Evolutionary conservation across 2,113 vertebrate genomes (phyloP), one percentile per base, ranked within the genome.

Genomic region (Noturus placidus): DNA sequence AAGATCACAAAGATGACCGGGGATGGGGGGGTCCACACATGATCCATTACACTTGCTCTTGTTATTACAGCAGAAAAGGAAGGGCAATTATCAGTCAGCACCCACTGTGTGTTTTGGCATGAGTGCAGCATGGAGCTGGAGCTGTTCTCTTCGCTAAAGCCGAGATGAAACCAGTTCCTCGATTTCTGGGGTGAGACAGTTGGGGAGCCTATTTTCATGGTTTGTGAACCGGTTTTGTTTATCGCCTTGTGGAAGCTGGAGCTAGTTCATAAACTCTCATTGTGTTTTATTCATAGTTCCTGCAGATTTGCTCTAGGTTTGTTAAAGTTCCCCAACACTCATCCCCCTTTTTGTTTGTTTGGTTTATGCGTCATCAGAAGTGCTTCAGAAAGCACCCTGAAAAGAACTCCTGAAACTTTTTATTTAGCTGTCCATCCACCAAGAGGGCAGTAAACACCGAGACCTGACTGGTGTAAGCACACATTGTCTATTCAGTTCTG

Each of bases 61-160:
- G 7, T 61, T 25, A 85, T 63, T 50, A 77, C 9, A 80, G 38
- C 63, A 42, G 69, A 54, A 50, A 20, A 9, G 9, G 17, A 7
- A 27, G 38, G 33, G 54, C 65, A 54, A 84, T 84, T 17, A 72
- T 35, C 38, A 27, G 76, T 50, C 80, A 42, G 57, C 57, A 54
- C 46, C 63, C 33, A 20, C 50, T 56, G 88, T 83, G 52, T 82
- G 22, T 79, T 9, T 84, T 80, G 81, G 88, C n/a, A 20, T 38
- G 63, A 38, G 77, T 56, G 88, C 74, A 59, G 63, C 72, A 11
- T 33, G 80, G 19, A 69, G 76, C 77, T 50, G 65, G 33, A 56
- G 38, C 76, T 50, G 4, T 81, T 80, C 56, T 52, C 35, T 74
- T 4, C 6, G 20, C 30, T 59, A 59, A 81, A 10, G 35, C 67